phyloP scores from a whole-genome alignment of 2,113 vertebrate genomes.

The Lycaon pictus region DNA sequence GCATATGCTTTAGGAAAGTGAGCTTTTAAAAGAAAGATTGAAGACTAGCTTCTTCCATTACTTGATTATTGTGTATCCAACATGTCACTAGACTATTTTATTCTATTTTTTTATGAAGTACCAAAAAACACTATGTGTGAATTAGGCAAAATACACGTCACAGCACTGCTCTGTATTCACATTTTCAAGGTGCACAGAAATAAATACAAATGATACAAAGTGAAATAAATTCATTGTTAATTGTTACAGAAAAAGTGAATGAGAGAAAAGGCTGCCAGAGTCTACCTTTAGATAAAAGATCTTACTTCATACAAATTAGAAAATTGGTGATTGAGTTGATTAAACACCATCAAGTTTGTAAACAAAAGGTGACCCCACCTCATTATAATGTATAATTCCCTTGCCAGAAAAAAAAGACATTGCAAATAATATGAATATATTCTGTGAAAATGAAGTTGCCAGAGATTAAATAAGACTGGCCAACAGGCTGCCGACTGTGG shows the following conservation, averaged over 20 bases:
- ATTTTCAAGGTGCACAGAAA: constrained; percentile 73
- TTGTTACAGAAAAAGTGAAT: constrained; percentile 66
- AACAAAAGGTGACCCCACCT: background rate
- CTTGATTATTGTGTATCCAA: background rate
- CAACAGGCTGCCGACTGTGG: background rate
- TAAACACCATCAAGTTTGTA: constrained; percentile 74
- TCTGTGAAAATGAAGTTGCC: constrained; percentile 43
- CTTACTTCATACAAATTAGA: constrained; percentile 66
- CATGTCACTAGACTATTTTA: background rate
- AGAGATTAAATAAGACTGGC: background rate
- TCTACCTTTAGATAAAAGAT: constrained; percentile 65
- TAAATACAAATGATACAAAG: constrained; percentile 58
- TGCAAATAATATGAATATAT: constrained; percentile 57
- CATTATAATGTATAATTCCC: constrained; percentile 3
- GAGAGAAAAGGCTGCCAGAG: constrained; percentile 65
- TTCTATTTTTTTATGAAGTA: constrained; percentile 16
- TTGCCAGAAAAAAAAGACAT: constrained; percentile 66
- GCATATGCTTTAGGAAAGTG: background rate
- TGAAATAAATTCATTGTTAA: constrained; percentile 68
- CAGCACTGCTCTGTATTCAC: background rate
- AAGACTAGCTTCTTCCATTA: background rate
- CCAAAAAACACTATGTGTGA: background rate
- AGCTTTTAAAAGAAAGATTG: background rate
- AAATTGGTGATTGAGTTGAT: constrained; percentile 67
- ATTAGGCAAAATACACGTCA: background rate